Evolutionary conservation across 2,797 vertebrate genomes (phyloP).

Genomic region (Acanthurus leucopareius): DNA sequence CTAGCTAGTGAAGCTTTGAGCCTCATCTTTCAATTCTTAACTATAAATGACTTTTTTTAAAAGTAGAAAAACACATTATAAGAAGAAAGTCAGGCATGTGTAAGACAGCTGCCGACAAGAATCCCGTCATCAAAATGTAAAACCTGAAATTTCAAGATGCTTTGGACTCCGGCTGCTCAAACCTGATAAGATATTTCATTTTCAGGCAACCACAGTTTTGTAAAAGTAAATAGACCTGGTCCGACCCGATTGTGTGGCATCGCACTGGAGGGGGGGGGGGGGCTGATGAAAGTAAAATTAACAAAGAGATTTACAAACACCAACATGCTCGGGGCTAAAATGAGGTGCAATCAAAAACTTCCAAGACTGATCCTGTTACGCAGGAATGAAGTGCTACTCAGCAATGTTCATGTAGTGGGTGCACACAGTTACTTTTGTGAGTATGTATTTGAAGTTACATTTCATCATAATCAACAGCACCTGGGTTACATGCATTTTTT

Average conservation of each 20-base stretch:
- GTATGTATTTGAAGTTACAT: too few relatives aligned
- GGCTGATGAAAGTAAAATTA: constrained; percentile 25
- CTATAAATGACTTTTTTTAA: constrained; percentile 33
- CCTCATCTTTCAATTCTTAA: constrained; percentile 25
- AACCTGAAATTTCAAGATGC: constrained; percentile 52
- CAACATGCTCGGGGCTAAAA: background rate
- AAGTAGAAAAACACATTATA: background rate
- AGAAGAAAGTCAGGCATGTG: constrained; percentile 15
- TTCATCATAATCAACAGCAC: too few relatives aligned
- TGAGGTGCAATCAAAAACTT: too few relatives aligned
- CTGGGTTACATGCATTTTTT: too few relatives aligned
- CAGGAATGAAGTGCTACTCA: too few relatives aligned
- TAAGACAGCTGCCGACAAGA: constrained; percentile 24
- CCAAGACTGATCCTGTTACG: too few relatives aligned
- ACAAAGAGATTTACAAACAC: background rate
- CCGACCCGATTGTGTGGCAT: constrained; percentile 20
- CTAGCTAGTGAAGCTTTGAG: constrained; percentile 6
- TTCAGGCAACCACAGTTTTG: constrained; percentile 49
- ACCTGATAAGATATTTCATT: constrained; percentile 75
- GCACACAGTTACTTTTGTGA: too few relatives aligned
- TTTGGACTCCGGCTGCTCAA: constrained; percentile 56
- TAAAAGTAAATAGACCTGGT: constrained; percentile 44
- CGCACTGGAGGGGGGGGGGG: constrained; percentile 8
- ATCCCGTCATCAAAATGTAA: constrained; percentile 66
- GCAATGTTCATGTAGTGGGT: too few relatives aligned